Evolutionary conservation across 2,888 invertebrate species (phyloP), one percentile per base, ranked within the genome.

Genomic region (Pimpla rufipes): DNA sequence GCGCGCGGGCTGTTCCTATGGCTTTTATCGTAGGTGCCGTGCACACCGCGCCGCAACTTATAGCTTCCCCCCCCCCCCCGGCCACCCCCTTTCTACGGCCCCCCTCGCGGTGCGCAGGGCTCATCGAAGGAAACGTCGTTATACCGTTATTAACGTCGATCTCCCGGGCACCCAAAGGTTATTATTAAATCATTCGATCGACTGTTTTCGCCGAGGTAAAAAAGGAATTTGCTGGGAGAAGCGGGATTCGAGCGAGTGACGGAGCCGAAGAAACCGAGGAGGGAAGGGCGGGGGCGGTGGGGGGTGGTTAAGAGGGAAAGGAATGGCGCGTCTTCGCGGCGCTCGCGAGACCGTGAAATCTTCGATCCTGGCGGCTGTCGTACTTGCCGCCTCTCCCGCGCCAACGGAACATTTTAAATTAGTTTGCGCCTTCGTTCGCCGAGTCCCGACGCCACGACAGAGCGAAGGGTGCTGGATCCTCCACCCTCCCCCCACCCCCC

Each of bases 331-430:
- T 77, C 77, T 81, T 47, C 50, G 62, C 18, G 52, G 23, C 47
- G 67, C 67, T 71, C 73, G 59, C 50, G 67, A 77, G 67, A 81
- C 73, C 81, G 81, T 81, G 81, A 73, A 81, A 81, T 81, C 81
- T 81, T 81, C 77, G 81, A 77, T 81, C 67, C 77, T 47, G 68
- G 42, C 66, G 71, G 47, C 74, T 73, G 77, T 73, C 70, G 73
- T 52, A 67, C 73, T 77, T 77, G 62, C 67, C 52, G 64, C 8
- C 37, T 23, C 29, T 29, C 29, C 29, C 29, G 29, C 29, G 71
- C 35, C 73, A 68, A 81, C 59, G 67, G 52, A 73, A 84, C 81
- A 84, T 84, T 84, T 84, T 75, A 84, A 84, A 84, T 84, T 78
- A 84, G 82, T 81, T 84, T 79, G 71, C 78, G 64, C 52, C 71